Evolutionary conservation across 2,888 invertebrate genomes (phyloP).

Genomic region (Melinopterus prodromus): DNA sequence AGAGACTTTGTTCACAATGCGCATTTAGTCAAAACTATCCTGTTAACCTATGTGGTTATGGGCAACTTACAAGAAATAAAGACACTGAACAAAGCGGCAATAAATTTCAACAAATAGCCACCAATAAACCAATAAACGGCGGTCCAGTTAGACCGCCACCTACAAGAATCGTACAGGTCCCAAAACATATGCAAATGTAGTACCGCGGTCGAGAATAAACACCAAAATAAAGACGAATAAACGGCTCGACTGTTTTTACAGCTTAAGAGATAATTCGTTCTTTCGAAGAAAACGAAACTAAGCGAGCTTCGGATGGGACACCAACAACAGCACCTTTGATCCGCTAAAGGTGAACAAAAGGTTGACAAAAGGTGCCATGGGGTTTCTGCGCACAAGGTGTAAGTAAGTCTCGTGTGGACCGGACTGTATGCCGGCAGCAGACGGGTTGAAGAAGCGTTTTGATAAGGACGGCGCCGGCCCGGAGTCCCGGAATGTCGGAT

Average conservation of each 20-base stretch:
- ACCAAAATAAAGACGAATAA: background rate
- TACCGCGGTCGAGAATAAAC: background rate
- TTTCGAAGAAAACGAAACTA: background rate
- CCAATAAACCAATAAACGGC: slow-evolving; percentile 24
- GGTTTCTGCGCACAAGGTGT: slow-evolving; percentile 4
- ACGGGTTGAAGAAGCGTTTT: slow-evolving; percentile 25
- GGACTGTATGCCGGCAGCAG: slow-evolving; percentile 9
- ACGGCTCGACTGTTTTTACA: background rate
- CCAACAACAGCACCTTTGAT: background rate
- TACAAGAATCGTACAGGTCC: background rate
- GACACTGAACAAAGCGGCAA: slow-evolving; percentile 13
- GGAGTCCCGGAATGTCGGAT: slow-evolving; percentile 22
- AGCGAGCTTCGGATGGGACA: background rate
- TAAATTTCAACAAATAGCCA: slow-evolving; percentile 20
- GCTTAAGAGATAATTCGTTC: background rate
- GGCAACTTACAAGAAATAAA: slow-evolving; percentile 18
- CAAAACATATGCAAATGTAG: background rate
- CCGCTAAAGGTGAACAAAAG: background rate
- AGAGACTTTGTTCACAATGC: background rate
- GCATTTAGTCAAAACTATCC: background rate
- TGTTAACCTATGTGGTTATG: background rate
- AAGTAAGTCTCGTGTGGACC: slow-evolving; percentile 6
- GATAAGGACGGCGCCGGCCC: slow-evolving; percentile 23
- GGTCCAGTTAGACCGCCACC: slow-evolving; percentile 20
- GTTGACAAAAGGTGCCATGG: background rate